Evolutionary conservation across 2,113 vertebrate species (phyloP), one percentile per base, ranked within the genome.

Genomic region (Leptobrachium ailaonicum): DNA sequence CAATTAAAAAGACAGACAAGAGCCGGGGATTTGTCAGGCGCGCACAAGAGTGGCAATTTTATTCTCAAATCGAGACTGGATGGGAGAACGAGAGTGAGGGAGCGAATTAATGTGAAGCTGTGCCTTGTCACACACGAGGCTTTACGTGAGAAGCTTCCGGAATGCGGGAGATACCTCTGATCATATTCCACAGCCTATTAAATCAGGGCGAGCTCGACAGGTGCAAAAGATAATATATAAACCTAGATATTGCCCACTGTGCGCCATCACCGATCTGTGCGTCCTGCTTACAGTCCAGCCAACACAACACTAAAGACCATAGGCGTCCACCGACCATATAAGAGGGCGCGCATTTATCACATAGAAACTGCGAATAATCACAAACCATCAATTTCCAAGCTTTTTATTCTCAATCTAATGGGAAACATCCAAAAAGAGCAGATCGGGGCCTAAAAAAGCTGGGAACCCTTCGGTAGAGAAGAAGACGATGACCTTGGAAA

Each of bases 11-110:
- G 85, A 86, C 82, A 84, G 87, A 13, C 87, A 88, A 82, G 85
- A 86, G 75, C 60, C 75, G 84, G 62, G 83, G 79, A 83, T 1
- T 14, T 74, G 88, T 87, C 82, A 83, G 0, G 50, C 82, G 84
- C 82, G 88, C 78, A 72, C 85, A 86, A 86, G 87, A 89, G 86
- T 68, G 83, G 76, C 86, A 84, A 86, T 85, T 90, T 87, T 4
- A 0, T 85, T 84, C 83, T 83, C 85, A 82, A 82, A 60, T 41
- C 80, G 71, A 83, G 83, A 50, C 20, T 71, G 85, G 79, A 84
- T 82, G 77, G 14, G 53, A 87, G 85, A 87, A 83, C 84, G 80
- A 32, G 20, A 32, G 20, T 32, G 20, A 32, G 20, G 20, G 20
- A 71, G 71, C 87, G 50, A 88, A 91, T 90, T 88, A 60, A 85